phyloP scores from a whole-genome alignment of 2,113 vertebrate species.

The Numenius arquata region DNA sequence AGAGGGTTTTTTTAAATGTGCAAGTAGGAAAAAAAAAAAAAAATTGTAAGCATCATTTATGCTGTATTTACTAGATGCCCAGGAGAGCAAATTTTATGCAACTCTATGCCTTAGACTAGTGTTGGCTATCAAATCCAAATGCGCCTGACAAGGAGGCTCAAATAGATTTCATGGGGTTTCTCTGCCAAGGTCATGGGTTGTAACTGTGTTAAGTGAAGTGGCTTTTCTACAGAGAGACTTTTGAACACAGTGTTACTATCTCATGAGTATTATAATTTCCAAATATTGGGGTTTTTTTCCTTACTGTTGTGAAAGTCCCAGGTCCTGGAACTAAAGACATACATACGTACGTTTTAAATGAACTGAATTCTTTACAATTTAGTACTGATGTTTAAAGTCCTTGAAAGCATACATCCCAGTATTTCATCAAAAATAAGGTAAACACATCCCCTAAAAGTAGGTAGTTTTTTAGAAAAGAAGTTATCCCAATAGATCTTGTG shows the following conservation, averaged over 20 bases:
- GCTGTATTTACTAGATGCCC: conserved; percentile 1
- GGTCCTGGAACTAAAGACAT: not conserved
- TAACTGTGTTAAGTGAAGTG: not conserved
- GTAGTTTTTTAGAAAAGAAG: not conserved
- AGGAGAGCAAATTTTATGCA: conserved; percentile 32
- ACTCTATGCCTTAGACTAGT: conserved; percentile 34
- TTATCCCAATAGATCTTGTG: not conserved
- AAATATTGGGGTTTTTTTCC: not conserved
- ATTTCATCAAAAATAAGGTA: not conserved
- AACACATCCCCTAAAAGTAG: not conserved
- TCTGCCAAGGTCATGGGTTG: not conserved
- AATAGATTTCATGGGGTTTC: not conserved
- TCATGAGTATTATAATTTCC: not conserved
- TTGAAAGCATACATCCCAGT: not conserved
- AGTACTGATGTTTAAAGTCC: not conserved
- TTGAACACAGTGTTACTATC: not conserved
- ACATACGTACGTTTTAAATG: not conserved
- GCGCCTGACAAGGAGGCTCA: not conserved
- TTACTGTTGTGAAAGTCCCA: not conserved
- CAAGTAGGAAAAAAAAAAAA: not conserved
- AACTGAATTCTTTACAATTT: not conserved
- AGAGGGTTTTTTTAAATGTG: not conserved
- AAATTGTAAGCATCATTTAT: not conserved
- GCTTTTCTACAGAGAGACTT: not conserved
- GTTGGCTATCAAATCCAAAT: not conserved